Percentiles rank a stretch among this genome's conserved stretches.
phyloP scores from a whole-genome alignment of 2,113 vertebrate genomes.

The Mugil cephalus region DNA sequence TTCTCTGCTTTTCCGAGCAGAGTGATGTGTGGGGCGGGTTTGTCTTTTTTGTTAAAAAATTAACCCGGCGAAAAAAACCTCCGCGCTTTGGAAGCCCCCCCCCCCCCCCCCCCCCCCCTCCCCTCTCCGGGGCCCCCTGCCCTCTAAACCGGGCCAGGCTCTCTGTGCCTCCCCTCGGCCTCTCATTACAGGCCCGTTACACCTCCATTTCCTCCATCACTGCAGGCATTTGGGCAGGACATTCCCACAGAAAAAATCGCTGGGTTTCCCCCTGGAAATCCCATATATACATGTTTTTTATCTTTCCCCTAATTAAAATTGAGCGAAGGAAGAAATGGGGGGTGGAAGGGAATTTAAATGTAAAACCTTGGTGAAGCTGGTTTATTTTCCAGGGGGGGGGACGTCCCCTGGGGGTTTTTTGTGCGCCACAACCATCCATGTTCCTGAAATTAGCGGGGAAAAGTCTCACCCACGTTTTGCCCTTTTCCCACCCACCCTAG shows the following conservation, averaged over 20 bases:
- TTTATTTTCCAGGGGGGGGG: conserved; percentile 63
- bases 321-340: conserved; percentile 17
- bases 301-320: conserved; percentile 53
- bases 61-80: conserved; percentile 34
- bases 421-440: conserved; percentile 7
- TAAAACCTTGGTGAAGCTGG: conserved; percentile 11
- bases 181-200: conserved; percentile 66
- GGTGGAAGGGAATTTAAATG: conserved; percentile 16
- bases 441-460: conserved; percentile 34
- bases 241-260: conserved; percentile 19
- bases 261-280: conserved; percentile 16
- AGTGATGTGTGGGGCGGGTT: conserved; percentile 36
- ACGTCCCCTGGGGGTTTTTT: conserved; percentile 37
- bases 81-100: conserved; percentile 50
- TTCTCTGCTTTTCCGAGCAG: conserved; percentile 31
- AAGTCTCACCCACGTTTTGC: conserved; percentile 14
- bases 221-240: conserved; percentile 45
- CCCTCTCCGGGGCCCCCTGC: conserved; percentile 50
- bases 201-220: conserved; percentile 63
- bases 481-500: conserved; percentile 25
- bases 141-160: conserved; percentile 52
- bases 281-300: conserved; percentile 27
- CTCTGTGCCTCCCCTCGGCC: conserved; percentile 33
- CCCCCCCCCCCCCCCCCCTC: too few relatives aligned
- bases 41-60: conserved; percentile 57